Base-by-base conservation (phyloP, 2,113 vertebrate species). In the Protomyctophum bolini region DNA sequence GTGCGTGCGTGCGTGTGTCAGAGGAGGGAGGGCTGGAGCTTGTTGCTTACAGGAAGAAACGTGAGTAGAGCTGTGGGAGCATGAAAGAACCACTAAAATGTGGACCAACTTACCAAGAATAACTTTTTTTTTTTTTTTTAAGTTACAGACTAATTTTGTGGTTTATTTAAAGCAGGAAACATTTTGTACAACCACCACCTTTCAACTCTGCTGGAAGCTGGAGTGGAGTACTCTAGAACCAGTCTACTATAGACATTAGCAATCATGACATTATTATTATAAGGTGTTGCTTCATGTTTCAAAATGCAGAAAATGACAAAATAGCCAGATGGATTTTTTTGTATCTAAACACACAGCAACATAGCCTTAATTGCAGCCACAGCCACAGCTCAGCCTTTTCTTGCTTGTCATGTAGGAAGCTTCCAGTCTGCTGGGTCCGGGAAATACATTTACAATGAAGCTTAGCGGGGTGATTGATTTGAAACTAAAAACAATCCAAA, bases 401-500 rank as follows among this genome's bases (percentile, higher is more conserved):
- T 41, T 46, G 10, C 62, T 68, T 49, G 58, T 59, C 72, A 70
- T 8, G 21, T 15, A 56, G 64, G 49, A 45, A 29, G 66, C 28
- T 63, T 73, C 54, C 76, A 70, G 72, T 41, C 33, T 41, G 3
- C 33, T 66, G 12, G n/a, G n/a, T n/a, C n/a, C n/a, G n/a, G 62
- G 52, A 83, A 74, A 83, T 57, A 72, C 73, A 76, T 58, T 52
- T 45, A 47, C 55, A 68, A 74, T 46, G 14, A 68, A 8, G 68
- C 56, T 64, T 54, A 73, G 50, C 59, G 55, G 72, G 54, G 8
- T 58, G 61, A 74, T 52, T 2, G 51, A 12, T 54, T 54, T 11
- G 11, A 54, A 11, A 54, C 6, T 12, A 54, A 12, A 61, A 29
- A 54, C 33, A 12, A 3, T 29, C 21, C 59, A 7, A 2, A 56